Conservation (phyloP, 2,888 invertebrate genomes). For the Bhutanitis thaidina region DNA sequence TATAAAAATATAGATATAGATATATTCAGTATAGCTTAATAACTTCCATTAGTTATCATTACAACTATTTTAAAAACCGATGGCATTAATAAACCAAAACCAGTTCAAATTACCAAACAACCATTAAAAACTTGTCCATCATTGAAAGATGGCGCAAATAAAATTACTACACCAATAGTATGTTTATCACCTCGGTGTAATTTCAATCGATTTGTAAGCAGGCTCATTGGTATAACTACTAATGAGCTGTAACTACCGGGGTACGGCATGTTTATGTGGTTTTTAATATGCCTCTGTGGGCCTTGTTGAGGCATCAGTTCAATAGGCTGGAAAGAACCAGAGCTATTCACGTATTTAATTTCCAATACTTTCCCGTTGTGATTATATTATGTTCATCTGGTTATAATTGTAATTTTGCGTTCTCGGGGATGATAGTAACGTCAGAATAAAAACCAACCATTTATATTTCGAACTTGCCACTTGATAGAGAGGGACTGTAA, state of each 20-base stretch:
- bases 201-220: not conserved
- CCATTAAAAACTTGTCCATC: not conserved
- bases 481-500: no score
- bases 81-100: no score
- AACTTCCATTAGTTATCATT: no score
- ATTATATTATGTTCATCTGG: no score
- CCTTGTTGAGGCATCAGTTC: not conserved
- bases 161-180: not conserved
- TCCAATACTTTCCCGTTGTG: not conserved
- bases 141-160: not conserved
- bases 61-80: no score
- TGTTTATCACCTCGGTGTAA: not conserved
- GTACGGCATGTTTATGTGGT: not conserved
- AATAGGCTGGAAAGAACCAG: not conserved
- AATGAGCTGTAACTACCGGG: slow-evolving; percentile 1
- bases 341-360: not conserved
- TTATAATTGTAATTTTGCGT: no score
- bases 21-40: no score
- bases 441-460: no score
- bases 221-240: not conserved
- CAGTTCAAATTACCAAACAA: not conserved
- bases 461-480: no score
- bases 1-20: no score
- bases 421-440: no score
- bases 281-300: slow-evolving; percentile 5